Evolutionary conservation across 2,797 vertebrate species (phyloP), one percentile per base, ranked within the genome.

Genomic region (Botia almorhae): DNA sequence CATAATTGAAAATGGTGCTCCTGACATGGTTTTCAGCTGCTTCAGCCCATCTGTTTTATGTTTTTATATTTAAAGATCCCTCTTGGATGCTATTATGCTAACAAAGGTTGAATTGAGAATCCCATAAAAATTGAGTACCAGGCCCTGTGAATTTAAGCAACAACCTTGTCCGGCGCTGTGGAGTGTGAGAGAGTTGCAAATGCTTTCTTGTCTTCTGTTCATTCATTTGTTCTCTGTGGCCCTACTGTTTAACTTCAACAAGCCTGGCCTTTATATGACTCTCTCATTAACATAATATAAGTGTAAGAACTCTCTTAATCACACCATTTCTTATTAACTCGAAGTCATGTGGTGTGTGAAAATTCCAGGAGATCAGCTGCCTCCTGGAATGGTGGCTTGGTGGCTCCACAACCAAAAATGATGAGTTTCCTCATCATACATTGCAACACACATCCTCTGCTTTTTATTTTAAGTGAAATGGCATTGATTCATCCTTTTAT

Each of bases 311-410:
- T 29, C 50, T 56, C 50, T 36, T 29, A 43, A 43, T 58, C 74
- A 56, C 33, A 58, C 36, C 64, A 48, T 60, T 48, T 11, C 53
- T 23, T 77, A 46, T 77, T 77, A 69, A 68, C 21, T 69, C 11
- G 11, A 60, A 39, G 16, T 16, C 16, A 2, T 67, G 23, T 21
- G 29, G 26, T 39, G 26, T 75, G 29, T 68, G 74, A 56, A 76
- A 65, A 46, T 76, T 53, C 19, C 12, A 69, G 55, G 67, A 46
- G 65, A 23, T 70, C 76, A 69, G 39, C 23, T 50, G 39, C 19
- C 26, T 78, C 6, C 60, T 17, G 33, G 23, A 36, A 60, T 60
- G 51, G 21, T 19, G 39, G 10, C 43, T 2, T 43, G 7, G 39
- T 43, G 39, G 8, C 39, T 11, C 43, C 23, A 29, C 8, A 33